Evolutionary conservation across 2,888 invertebrate species (phyloP), one percentile per base, ranked within the genome.

Genomic region (Limnephilus auricula): DNA sequence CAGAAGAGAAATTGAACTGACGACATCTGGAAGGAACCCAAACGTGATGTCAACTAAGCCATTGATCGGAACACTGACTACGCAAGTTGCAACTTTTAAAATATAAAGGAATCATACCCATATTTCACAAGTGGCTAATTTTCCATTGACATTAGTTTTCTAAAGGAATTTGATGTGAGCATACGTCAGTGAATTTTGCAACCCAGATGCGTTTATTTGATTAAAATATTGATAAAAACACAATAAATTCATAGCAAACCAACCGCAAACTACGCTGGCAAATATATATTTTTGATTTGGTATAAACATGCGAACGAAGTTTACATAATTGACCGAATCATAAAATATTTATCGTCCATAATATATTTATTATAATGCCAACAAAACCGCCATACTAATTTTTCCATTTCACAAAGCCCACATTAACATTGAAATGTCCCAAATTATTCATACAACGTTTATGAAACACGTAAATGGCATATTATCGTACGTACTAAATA

Each of bases 391-490:
- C n/a, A 30, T 40, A 85, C 30, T 85, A 85, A 85, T 37, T 85
- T 40, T 85, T 85, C 40, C n/a, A 40, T 85, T 25, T 85, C 85
- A 40, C 85, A 85, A 85, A 45, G 85, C 85, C 40, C 30, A 40
- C 85, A 85, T 85, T 85, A 40, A 34, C 85, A 85, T 40, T 45
- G n/a, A 40, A 85, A 85, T n/a, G 30, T 85, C 40, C 40, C 13
- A 40, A 85, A 85, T 85, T 45, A 45, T 85, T 85, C 31, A 88
- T 78, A 79, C 13, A 79, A 32, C 78, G 37, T 88, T 88, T 78
- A 32, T 32, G 40, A n/a, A 85, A n/a, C 40, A 85, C 50, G n/a
- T 85, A 34, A 88, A 88, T 65, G 25, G n/a, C 34, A 88, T 32
- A 87, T 87, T 87, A 78, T 87, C 31, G 34, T 78, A 37, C 79